Evolutionary conservation across 2,888 invertebrate genomes (phyloP), one percentile per base, ranked within the genome.

Genomic region (Mythimna ferrago): DNA sequence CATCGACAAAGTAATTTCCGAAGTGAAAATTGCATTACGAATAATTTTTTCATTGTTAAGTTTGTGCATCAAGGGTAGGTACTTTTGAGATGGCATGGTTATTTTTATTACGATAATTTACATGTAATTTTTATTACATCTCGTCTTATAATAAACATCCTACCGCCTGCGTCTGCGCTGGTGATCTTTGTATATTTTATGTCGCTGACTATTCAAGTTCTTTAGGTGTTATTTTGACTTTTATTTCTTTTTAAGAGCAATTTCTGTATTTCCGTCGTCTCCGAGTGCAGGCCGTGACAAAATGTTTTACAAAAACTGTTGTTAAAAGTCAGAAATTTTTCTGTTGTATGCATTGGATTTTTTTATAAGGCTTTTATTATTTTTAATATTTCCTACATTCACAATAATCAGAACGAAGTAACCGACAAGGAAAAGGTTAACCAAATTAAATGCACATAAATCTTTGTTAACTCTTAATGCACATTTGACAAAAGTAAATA

Each of bases 11-110:
- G 92, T 89, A 93, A 93, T 93, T 91, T 91, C 85, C 87, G 86
- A 90, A 90, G 92, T 94, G 92, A 92, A 94, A 93, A 94, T 93
- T 93, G 91, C 92, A 87, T 89, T 90, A 88, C 87, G 83, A 88
- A 91, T 90, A 83, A 87, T 85, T 86, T 82, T 85, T 86, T 76
- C 78, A 72, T 86, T 85, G 81, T 84, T 82, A 81, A 77, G 79
- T 72, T 75, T 70, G 72, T 79, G 66, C 75, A 84, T 74, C 80
- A 75, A 72, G 73, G 76, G 75, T 79, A 76, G 76, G 75, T 79
- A 76, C 80, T 83, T 78, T 85, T 76, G 79, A 86, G 78, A 78
- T 81, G 80, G 78, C 82, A 77, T 72, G 80, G 81, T 80, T 85
- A 82, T 85, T 87, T 89, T 87, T 88, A 86, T 86, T 84, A 83